phyloP scores from a whole-genome alignment of 2,797 vertebrate genomes.

The Danio tinwini region DNA sequence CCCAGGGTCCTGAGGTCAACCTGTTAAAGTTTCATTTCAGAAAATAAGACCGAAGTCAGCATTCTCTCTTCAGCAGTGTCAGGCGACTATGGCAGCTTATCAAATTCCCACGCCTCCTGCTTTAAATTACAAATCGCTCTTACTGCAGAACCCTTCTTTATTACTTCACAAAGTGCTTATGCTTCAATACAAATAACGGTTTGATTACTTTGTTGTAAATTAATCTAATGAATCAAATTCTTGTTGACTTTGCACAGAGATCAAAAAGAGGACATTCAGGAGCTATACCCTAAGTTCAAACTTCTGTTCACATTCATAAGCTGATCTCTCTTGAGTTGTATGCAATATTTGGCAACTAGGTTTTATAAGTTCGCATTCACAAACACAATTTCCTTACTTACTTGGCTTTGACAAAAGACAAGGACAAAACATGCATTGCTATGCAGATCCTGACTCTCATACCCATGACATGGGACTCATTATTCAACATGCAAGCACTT shows the following conservation, averaged over 20 bases:
- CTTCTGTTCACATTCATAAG: not conserved
- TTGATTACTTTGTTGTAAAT: conserved; percentile 20
- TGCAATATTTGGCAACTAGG: conserved; percentile 20
- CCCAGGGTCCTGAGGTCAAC: conserved; percentile 64
- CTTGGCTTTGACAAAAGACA: conserved; percentile 39
- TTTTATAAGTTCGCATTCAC: conserved; percentile 32
- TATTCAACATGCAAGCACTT: conserved; percentile 43
- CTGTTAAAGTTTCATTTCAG: conserved; percentile 69
- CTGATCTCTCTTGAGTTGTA: not conserved
- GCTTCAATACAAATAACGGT: conserved; percentile 54
- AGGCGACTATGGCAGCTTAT: conserved; percentile 60
- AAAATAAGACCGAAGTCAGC: conserved; percentile 69
- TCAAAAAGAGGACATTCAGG: conserved; percentile 42
- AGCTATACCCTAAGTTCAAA: not conserved
- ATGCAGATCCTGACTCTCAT: conserved; percentile 47
- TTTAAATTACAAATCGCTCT: conserved; percentile 70
- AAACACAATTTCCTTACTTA: conserved; percentile 56
- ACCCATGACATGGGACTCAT: conserved; percentile 43
- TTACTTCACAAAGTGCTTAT: conserved; percentile 63
- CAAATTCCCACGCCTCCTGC: conserved; percentile 66
- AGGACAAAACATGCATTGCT: conserved; percentile 43
- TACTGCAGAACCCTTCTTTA: conserved; percentile 51
- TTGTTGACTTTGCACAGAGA: conserved; percentile 41
- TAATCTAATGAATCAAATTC: conserved; percentile 35
- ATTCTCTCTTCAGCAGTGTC: conserved; percentile 62